phyloP scores from a whole-genome alignment of 2,888 invertebrate species.

The Cactoblastis cactorum region DNA sequence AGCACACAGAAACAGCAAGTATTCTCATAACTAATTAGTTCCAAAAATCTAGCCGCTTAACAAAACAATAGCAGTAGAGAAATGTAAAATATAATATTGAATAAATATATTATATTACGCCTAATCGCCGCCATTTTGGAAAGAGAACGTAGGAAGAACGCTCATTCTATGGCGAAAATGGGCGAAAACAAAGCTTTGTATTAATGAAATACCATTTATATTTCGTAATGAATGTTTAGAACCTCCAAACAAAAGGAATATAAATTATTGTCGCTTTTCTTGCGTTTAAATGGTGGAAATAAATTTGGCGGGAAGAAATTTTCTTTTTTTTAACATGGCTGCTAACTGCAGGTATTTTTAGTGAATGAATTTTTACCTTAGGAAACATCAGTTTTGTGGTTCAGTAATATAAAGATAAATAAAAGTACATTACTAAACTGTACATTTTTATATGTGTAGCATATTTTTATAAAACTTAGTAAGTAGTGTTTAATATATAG shows the following conservation, averaged over 20 bases:
- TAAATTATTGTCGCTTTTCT: conserved; percentile 1
- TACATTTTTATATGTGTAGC: too few species aligned
- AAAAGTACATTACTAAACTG: too few species aligned
- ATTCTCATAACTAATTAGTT: not conserved
- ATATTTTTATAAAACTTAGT: too few species aligned
- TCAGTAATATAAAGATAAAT: too few species aligned
- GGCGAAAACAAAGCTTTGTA: conserved; percentile 9
- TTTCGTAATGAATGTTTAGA: conserved; percentile 14
- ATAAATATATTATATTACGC: not conserved
- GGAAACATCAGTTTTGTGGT: too few species aligned
- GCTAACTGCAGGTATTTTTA: not conserved
- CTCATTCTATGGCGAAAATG: conserved; percentile 2
- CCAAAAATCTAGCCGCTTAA: not conserved
- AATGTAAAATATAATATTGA: not conserved
- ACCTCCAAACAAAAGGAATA: conserved; percentile 6
- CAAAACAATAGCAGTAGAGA: not conserved
- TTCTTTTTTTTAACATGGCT: not conserved
- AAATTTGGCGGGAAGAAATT: not conserved
- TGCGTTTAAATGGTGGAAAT: not conserved
- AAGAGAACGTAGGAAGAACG: conserved; percentile 9
- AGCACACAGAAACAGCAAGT: too few species aligned
- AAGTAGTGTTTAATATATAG: too few species aligned
- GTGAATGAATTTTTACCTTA: too few species aligned
- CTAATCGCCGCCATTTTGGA: conserved; percentile 5
- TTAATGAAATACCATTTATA: conserved; percentile 16